Percentiles rank a stretch among this genome's conserved stretches.
phyloP scores from a whole-genome alignment of 2,797 vertebrate species.

The Phylloscopus collybita region DNA sequence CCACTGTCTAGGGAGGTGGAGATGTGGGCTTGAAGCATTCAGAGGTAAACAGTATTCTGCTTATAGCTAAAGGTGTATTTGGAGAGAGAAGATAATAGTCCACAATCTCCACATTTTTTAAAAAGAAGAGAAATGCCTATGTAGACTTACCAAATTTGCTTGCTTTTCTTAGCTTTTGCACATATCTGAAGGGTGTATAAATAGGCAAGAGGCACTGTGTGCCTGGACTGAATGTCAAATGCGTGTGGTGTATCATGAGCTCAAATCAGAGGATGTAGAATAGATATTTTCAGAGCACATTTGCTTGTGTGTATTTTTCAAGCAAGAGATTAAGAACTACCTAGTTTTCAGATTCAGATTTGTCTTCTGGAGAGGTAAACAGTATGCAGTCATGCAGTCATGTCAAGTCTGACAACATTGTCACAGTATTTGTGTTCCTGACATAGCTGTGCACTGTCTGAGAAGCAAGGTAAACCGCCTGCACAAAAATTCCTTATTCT shows the following conservation, averaged over 20 bases:
- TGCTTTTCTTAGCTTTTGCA: not conserved
- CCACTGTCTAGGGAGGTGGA: not conserved
- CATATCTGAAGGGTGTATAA: not conserved
- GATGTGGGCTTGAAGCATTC: not conserved
- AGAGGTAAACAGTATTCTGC: not conserved
- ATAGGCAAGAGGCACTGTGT: not conserved
- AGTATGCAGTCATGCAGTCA: not conserved
- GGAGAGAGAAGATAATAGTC: not conserved
- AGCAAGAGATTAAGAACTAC: not conserved
- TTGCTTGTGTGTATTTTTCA: not conserved
- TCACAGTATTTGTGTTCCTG: not conserved
- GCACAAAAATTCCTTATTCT: not conserved
- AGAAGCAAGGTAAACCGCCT: not conserved
- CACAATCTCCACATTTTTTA: not conserved
- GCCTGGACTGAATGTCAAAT: not conserved
- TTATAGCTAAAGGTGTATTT: not conserved
- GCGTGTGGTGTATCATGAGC: not conserved
- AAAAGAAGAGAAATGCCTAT: not conserved
- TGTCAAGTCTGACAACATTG: accelerated
- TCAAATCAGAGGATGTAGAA: not conserved
- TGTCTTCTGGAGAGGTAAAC: not conserved
- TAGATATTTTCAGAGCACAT: not conserved
- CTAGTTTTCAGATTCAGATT: not conserved
- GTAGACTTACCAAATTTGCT: not conserved
- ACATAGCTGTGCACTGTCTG: not conserved